Percentiles rank a stretch among this genome's conserved stretches.
Conservation (phyloP, 2,888 invertebrate genomes). For the Gonocerus acuteangulatus region DNA sequence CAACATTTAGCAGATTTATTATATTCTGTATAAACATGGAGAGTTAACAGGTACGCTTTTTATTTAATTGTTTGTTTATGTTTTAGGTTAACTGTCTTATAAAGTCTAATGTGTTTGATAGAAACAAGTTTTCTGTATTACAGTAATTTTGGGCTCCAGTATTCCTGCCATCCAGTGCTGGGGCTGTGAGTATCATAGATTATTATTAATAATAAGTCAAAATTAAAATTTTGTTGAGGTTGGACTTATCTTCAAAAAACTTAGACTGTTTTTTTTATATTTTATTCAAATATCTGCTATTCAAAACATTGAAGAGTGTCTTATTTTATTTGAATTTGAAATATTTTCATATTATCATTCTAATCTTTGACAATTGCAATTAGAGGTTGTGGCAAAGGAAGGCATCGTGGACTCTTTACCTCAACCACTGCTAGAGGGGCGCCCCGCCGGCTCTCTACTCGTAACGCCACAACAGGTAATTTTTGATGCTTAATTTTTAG, state of each 20-base stretch:
- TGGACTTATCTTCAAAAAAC: too few species aligned
- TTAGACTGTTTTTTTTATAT: too few species aligned
- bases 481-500: background rate
- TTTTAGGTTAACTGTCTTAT: conserved; percentile 22
- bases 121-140: conserved; percentile 22
- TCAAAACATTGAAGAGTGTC: too few species aligned
- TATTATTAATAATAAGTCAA: too few species aligned
- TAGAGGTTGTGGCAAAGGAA: conserved; percentile 37
- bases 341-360: too few species aligned
- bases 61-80: conserved; percentile 18
- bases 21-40: conserved; percentile 2
- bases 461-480: conserved; percentile 41
- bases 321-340: too few species aligned
- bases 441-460: conserved; percentile 41
- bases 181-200: conserved; percentile 32
- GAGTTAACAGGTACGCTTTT: conserved; percentile 9
- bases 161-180: conserved; percentile 34
- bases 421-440: conserved; percentile 42
- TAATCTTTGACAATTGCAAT: background rate
- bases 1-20: background rate
- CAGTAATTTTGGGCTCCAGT: conserved; percentile 31
- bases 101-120: conserved; percentile 9
- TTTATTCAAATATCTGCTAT: too few species aligned
- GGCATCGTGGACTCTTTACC: conserved; percentile 43
- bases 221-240: too few species aligned